These are phyloP conservation scores for Reticulitermes lucifugus DNA, from an alignment of 2,888 invertebrate genomes.

Conservation along the genomic window DNA sequence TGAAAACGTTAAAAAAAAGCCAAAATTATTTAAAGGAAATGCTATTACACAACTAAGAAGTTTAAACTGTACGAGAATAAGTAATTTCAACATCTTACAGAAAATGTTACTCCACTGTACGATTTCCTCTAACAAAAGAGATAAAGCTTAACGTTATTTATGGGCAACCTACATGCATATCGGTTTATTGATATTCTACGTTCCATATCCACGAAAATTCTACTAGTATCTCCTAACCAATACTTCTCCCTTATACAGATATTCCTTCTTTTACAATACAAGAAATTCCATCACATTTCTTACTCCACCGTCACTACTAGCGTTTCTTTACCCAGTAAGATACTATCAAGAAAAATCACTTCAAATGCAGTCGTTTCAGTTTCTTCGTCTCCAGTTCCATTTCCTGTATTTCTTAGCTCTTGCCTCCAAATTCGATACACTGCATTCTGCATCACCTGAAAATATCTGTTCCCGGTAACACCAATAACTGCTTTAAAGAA, in stretches of 20 bases:
- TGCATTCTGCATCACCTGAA: not conserved
- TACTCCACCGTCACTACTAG: not conserved
- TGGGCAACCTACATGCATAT: not conserved
- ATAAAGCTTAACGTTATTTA: not conserved
- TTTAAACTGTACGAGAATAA: no score
- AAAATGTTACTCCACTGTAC: no score
- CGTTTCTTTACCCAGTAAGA: not conserved
- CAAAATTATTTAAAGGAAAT: no score
- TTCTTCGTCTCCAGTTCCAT: not conserved
- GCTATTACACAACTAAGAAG: no score
- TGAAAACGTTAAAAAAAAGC: no score
- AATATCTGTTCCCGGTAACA: not conserved
- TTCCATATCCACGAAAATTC: slow-evolving; percentile 17
- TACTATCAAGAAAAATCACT: slow-evolving; percentile 16
- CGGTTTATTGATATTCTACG: slow-evolving; percentile 38
- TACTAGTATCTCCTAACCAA: slow-evolving; percentile 22
- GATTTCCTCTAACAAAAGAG: no score
- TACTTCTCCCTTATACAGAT: slow-evolving; percentile 18
- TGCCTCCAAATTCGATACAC: not conserved
- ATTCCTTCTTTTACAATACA: slow-evolving; percentile 24
- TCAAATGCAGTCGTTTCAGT: not conserved
- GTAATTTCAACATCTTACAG: no score
- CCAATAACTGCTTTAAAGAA: not conserved
- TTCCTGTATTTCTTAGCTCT: not conserved
- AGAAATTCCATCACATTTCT: slow-evolving; percentile 23